Evolutionary conservation across 2,888 invertebrate species (phyloP).

Genomic region (Ypsolopha scabrella): DNA sequence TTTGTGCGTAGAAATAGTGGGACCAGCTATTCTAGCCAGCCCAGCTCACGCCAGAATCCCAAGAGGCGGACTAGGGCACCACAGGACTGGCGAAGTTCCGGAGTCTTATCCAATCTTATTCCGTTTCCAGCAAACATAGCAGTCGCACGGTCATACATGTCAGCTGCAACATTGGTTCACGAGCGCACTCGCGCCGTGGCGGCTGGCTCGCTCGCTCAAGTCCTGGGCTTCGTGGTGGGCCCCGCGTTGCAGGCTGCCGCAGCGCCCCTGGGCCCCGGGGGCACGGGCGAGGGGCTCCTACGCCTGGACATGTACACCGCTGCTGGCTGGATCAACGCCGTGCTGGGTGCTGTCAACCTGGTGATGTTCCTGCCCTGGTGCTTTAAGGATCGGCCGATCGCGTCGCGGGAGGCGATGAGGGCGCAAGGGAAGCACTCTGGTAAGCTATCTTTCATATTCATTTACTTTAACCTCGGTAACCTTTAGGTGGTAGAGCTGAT

Average conservation of each 20-base stretch:
- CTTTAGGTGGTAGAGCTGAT: too few relatives aligned
- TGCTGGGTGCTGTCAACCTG: slow-evolving; percentile 79
- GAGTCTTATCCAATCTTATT: background rate
- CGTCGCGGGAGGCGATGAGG: slow-evolving; percentile 83
- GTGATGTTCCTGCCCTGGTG: slow-evolving; percentile 79
- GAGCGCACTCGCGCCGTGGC: slow-evolving; percentile 89
- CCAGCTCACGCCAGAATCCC: too few relatives aligned
- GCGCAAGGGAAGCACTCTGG: slow-evolving; percentile 71
- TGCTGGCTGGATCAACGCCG: slow-evolving; percentile 86
- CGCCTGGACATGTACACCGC: slow-evolving; percentile 90
- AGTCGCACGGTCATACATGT: slow-evolving; percentile 85
- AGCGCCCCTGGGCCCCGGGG: slow-evolving; percentile 78
- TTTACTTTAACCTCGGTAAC: too few relatives aligned
- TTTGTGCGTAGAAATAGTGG: too few relatives aligned
- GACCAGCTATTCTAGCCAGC: too few relatives aligned
- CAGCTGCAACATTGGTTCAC: slow-evolving; percentile 82
- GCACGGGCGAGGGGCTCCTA: slow-evolving; percentile 59
- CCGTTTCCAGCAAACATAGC: slow-evolving; percentile 80
- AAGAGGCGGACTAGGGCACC: too few relatives aligned
- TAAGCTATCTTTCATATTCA: background rate
- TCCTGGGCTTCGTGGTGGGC: slow-evolving; percentile 88
- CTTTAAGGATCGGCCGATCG: slow-evolving; percentile 82
- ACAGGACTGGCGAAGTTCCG: too few relatives aligned
- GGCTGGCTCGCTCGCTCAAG: slow-evolving; percentile 86
- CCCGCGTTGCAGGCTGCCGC: slow-evolving; percentile 86